Conservation (phyloP, 2,113 vertebrate genomes). For the Panthera leo region DNA sequence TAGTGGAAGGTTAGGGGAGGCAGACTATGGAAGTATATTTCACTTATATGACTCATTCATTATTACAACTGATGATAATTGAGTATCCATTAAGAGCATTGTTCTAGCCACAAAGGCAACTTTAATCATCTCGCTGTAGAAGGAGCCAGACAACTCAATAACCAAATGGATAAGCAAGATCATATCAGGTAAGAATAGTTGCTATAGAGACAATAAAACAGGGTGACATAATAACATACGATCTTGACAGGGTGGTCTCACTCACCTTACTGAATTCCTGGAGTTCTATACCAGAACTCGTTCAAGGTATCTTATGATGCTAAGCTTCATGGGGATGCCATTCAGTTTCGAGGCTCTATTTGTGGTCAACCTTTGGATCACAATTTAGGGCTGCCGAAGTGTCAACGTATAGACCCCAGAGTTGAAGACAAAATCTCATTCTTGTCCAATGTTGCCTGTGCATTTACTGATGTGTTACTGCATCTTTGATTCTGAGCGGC, state of each 20-base stretch:
- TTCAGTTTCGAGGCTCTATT: neutral
- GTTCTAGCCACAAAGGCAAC: neutral
- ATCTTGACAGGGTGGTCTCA: neutral
- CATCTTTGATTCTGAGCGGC: neutral
- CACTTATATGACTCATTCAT: neutral
- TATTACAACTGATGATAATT: too few species aligned
- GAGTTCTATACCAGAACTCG: too few species aligned
- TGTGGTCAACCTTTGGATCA: neutral
- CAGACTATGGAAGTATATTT: neutral
- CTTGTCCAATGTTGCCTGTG: rapidly evolving
- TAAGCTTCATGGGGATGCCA: neutral
- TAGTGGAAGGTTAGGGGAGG: too few species aligned
- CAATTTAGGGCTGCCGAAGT: neutral
- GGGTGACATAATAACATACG: too few species aligned
- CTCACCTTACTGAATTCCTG: too few species aligned
- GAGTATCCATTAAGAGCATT: too few species aligned
- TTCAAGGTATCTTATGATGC: neutral
- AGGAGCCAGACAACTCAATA: neutral
- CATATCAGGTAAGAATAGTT: neutral
- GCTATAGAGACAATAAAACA: neutral
- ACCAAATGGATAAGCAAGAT: neutral
- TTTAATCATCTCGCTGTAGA: neutral
- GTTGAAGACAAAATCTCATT: neutral
- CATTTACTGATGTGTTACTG: rapidly evolving
- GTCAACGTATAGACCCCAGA: neutral